These are phyloP conservation scores for Aldrovandia affinis DNA, from an alignment of 2,797 vertebrate genomes.

Conservation along the genomic window DNA sequence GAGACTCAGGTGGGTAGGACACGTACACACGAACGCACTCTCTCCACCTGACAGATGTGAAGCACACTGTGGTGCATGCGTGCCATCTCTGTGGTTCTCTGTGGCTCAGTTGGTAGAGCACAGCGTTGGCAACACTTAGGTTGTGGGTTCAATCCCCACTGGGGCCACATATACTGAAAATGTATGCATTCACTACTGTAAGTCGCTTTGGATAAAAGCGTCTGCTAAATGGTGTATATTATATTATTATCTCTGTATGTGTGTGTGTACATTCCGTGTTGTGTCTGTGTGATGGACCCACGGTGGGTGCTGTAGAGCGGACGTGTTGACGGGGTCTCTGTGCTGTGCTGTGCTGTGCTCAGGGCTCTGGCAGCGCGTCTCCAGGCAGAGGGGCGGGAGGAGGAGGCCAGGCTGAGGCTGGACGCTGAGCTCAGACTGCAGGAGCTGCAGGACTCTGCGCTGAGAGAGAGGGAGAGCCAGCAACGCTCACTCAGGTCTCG, in stretches of 20 bases:
- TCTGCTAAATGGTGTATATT: no score
- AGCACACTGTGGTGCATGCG: background rate
- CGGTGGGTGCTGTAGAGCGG: background rate
- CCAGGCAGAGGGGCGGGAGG: slow-evolving; percentile 61
- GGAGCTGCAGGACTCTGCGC: slow-evolving; percentile 59
- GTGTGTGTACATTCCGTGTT: no score
- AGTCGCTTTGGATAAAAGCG: no score
- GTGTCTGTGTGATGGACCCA: no score
- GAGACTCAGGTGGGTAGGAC: slow-evolving; percentile 72
- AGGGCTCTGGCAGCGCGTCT: slow-evolving; percentile 71
- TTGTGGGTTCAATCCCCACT: no score
- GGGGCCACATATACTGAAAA: no score
- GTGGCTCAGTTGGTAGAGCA: no score
- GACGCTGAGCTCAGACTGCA: slow-evolving; percentile 61
- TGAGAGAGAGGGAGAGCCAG: slow-evolving; percentile 57
- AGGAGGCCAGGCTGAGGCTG: slow-evolving; percentile 69
- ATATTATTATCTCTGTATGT: no score
- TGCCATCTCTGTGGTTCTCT: background rate
- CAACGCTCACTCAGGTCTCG: slow-evolving; percentile 75
- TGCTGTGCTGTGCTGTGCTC: slow-evolving; percentile 12
- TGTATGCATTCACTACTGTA: no score
- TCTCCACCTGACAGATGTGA: no score
- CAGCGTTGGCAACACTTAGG: no score
- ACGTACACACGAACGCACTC: background rate
- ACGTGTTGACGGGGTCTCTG: slow-evolving; percentile 20